Conservation (phyloP, 2,797 vertebrate genomes). For the Myotis planiceps region DNA sequence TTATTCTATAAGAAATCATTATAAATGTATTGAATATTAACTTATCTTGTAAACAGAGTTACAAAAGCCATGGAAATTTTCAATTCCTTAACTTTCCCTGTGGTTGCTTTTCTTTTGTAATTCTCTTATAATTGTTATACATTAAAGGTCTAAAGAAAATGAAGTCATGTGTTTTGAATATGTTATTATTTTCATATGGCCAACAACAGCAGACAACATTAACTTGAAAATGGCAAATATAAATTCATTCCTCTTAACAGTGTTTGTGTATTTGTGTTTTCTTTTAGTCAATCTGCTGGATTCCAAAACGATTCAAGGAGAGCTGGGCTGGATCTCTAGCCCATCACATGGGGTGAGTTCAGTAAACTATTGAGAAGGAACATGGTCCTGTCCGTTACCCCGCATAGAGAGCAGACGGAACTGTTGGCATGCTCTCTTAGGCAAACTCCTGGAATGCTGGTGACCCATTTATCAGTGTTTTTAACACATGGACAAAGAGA, state of each 20-base stretch:
- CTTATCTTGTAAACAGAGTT: neutral
- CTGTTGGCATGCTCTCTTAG: neutral
- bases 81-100: neutral
- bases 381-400: slow-evolving; percentile 66
- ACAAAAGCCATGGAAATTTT: neutral
- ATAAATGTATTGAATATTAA: slow-evolving; percentile 56
- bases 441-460: neutral
- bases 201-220: slow-evolving; percentile 76
- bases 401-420: slow-evolving; percentile 50
- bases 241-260: slow-evolving; percentile 83
- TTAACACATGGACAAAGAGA: neutral
- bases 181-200: neutral
- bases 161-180: slow-evolving; percentile 39
- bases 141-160: slow-evolving; percentile 56
- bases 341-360: slow-evolving; percentile 97
- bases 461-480: neutral
- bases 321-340: slow-evolving; percentile 99
- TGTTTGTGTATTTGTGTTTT: slow-evolving; percentile 75
- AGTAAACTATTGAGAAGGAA: slow-evolving; percentile 71
- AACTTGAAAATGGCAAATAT: slow-evolving; percentile 82
- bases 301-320: slow-evolving; percentile 98
- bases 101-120: slow-evolving; percentile 70
- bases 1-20: slow-evolving; percentile 52
- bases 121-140: slow-evolving; percentile 36
- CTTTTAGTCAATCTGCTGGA: slow-evolving; percentile 97